phyloP scores from a whole-genome alignment of 2,113 vertebrate species.

The Embiotoca jacksoni region DNA sequence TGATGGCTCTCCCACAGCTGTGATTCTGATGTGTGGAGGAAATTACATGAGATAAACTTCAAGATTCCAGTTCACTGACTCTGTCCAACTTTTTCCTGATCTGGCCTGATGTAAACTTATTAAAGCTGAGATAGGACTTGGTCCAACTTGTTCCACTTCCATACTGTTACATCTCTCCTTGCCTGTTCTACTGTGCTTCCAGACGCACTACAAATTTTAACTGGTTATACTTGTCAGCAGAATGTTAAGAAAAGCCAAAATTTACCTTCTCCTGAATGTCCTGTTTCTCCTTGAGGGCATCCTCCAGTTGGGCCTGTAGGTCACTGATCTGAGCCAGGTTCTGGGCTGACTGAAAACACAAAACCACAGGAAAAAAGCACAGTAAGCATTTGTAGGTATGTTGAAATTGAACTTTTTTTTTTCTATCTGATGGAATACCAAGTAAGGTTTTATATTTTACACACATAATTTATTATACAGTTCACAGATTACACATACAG shows the following conservation, averaged over 20 bases:
- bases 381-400: not conserved
- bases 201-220: not conserved
- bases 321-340: slow-evolving; percentile 97
- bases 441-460: too few species aligned
- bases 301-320: slow-evolving; percentile 94
- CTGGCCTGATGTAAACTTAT: too few species aligned
- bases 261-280: slow-evolving; percentile 96
- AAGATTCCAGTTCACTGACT: too few species aligned
- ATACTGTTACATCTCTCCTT: not conserved
- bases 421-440: too few species aligned
- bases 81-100: too few species aligned
- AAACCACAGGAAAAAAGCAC: not conserved
- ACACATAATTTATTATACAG: not conserved
- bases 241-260: not conserved
- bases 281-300: slow-evolving; percentile 94
- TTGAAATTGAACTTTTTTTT: not conserved
- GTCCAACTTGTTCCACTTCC: not conserved
- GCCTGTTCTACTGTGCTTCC: not conserved
- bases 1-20: too few species aligned
- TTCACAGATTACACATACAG: not conserved
- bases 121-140: too few species aligned
- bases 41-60: too few species aligned
- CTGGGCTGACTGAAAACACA: slow-evolving; percentile 88
- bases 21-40: too few species aligned
- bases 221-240: not conserved